phyloP scores from a whole-genome alignment of 2,113 vertebrate species.

The Amblyopsis rosae region DNA sequence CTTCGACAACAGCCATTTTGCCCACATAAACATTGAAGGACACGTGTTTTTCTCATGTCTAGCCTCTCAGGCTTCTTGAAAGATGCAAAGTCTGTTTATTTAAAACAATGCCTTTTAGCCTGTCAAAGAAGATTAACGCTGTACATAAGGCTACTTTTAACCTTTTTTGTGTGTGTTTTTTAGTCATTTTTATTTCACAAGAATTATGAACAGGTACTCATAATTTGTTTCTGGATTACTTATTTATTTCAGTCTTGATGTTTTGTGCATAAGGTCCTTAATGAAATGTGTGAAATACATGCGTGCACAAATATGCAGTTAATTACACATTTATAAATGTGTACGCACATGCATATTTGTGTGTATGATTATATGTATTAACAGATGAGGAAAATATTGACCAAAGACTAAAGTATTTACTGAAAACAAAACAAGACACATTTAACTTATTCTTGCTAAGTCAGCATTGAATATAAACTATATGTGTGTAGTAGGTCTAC shows the following conservation, averaged over 20 bases:
- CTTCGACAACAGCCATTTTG: slow-evolving; percentile 62
- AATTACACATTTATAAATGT: slow-evolving; percentile 73
- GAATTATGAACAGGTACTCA: slow-evolving; percentile 76
- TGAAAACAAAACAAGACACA: slow-evolving; percentile 71
- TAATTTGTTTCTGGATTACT: slow-evolving; percentile 69
- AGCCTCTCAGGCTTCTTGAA: slow-evolving; percentile 81
- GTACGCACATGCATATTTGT: slow-evolving; percentile 76
- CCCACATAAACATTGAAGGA: slow-evolving; percentile 62
- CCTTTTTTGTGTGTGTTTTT: slow-evolving; percentile 44
- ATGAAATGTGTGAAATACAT: slow-evolving; percentile 72
- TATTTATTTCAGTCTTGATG: slow-evolving; percentile 78
- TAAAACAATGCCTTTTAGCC: slow-evolving; percentile 80
- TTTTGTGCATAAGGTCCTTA: slow-evolving; percentile 79
- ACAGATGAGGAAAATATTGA: slow-evolving; percentile 75
- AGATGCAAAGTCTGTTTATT: slow-evolving; percentile 82
- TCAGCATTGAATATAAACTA: slow-evolving; percentile 53
- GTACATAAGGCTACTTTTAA: slow-evolving; percentile 78
- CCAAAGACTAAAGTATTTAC: slow-evolving; percentile 82
- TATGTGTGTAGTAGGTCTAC: slow-evolving; percentile 41
- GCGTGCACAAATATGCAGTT: slow-evolving; percentile 77
- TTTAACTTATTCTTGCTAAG: slow-evolving; percentile 63
- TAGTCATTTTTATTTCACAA: slow-evolving; percentile 63
- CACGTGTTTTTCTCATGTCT: slow-evolving; percentile 73
- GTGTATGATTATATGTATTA: slow-evolving; percentile 75
- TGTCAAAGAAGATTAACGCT: slow-evolving; percentile 77